Percentiles rank a stretch among this genome's conserved stretches.
Conservation (phyloP, 1,140 invertebrate species). For the Dendrolimus punctatus region DNA sequence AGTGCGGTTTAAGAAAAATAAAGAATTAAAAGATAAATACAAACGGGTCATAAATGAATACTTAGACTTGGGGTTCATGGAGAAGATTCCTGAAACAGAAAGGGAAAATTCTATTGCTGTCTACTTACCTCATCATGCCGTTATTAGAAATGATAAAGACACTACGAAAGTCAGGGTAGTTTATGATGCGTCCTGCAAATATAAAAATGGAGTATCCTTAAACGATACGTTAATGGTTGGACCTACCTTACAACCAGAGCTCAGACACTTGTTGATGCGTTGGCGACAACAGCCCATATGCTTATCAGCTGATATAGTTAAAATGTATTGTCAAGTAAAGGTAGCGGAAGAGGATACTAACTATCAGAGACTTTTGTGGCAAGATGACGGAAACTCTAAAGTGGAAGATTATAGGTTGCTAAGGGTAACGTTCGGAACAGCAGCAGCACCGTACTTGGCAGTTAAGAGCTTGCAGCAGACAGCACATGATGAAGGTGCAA, state of each 20-base stretch:
- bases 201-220: constrained; percentile 9
- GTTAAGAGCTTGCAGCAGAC: constrained; percentile 29
- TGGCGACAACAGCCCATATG: constrained; percentile 36
- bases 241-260: constrained; percentile 20
- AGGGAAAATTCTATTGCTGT: constrained; percentile 13
- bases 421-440: constrained; percentile 32
- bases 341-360: constrained; percentile 22
- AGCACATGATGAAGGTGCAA: constrained; percentile 18
- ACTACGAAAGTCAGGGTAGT: constrained; percentile 25
- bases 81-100: constrained; percentile 5
- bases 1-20: too few species aligned
- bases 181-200: constrained; percentile 23
- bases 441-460: constrained; percentile 20
- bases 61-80: constrained; percentile 18
- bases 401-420: constrained; percentile 23
- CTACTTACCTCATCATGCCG: constrained; percentile 25
- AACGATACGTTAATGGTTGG: constrained; percentile 14
- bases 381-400: constrained; percentile 9
- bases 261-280: constrained; percentile 39
- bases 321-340: constrained; percentile 43
- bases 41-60: constrained; percentile 23
- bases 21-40: too few species aligned
- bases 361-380: constrained; percentile 38
- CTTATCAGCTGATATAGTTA: constrained; percentile 41
- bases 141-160: constrained; percentile 19